Evolutionary conservation across 2,113 vertebrate species (phyloP).

Genomic region (Coregonus clupeaformis): DNA sequence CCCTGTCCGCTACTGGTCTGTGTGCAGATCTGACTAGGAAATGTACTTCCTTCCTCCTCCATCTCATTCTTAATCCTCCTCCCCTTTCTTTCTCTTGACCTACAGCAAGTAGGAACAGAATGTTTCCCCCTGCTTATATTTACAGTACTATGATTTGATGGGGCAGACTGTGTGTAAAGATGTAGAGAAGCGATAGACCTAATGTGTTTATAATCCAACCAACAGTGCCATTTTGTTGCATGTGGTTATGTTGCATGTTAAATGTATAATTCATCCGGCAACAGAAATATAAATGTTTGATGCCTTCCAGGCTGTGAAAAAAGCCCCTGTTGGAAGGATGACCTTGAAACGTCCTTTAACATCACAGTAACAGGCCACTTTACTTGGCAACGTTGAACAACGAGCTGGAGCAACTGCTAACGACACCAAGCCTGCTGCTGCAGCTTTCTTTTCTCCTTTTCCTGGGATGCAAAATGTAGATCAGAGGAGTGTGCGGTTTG

Average conservation of each 20-base stretch:
- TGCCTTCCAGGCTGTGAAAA: conserved; percentile 47
- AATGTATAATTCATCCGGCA: conserved; percentile 65
- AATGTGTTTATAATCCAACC: conserved; percentile 57
- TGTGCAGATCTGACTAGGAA: no score
- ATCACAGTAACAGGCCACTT: conserved; percentile 60
- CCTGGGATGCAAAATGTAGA: conserved; percentile 77
- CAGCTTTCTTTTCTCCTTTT: conserved; percentile 60
- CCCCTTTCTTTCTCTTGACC: conserved; percentile 13
- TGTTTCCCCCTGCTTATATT: conserved; percentile 11
- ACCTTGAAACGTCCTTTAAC: conserved; percentile 78
- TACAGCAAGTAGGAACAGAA: background rate
- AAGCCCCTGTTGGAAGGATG: conserved; percentile 59
- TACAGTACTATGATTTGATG: conserved; percentile 20
- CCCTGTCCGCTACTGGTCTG: no score
- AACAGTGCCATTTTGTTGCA: conserved; percentile 60
- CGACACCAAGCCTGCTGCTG: conserved; percentile 38
- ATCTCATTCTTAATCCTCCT: background rate
- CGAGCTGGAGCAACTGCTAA: conserved; percentile 22
- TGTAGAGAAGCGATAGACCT: conserved; percentile 10
- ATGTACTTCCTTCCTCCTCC: background rate
- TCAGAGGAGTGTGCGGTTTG: conserved; percentile 71
- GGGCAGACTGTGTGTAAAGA: conserved; percentile 11
- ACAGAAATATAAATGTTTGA: conserved; percentile 71
- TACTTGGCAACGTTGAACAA: conserved; percentile 61
- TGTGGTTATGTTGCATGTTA: conserved; percentile 58